These are phyloP conservation scores for Drosophila meridionalis DNA, from an alignment of 2,888 invertebrate species.

Conservation along the genomic window DNA sequence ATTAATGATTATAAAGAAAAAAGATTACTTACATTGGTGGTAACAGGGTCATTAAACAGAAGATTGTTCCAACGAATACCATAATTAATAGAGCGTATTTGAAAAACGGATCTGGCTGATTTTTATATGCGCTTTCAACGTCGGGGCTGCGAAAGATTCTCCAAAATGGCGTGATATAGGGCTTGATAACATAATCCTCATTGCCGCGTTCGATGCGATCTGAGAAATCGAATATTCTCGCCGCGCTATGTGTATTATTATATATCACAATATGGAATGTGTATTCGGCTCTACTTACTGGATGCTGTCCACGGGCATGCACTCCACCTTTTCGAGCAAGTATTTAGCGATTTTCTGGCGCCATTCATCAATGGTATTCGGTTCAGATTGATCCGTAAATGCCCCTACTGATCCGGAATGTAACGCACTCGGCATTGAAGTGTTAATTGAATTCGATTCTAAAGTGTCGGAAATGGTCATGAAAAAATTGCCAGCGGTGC, in stretches of 20 bases:
- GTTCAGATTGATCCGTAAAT: not conserved
- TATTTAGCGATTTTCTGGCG: conserved; percentile 4
- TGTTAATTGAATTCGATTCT: not conserved
- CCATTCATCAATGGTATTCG: conserved; percentile 8
- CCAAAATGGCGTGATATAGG: conserved; percentile 85
- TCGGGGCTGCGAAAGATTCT: conserved; percentile 88
- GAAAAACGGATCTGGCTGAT: conserved; percentile 92
- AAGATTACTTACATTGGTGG: conserved; percentile 30
- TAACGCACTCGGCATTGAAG: not conserved
- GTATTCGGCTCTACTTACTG: conserved; percentile 86
- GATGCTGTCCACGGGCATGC: conserved; percentile 91
- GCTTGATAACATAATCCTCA: conserved; percentile 34
- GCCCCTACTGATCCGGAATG: not conserved
- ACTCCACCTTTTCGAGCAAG: conserved; percentile 42
- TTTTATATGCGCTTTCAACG: conserved; percentile 90
- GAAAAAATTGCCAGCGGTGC: too few relatives aligned
- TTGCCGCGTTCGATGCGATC: not conserved
- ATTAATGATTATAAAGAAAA: not conserved
- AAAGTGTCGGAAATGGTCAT: rapidly evolving
- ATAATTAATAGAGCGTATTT: conserved; percentile 91
- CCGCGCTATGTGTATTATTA: conserved; percentile 8
- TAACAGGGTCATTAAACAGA: conserved; percentile 86
- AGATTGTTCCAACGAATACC: conserved; percentile 86
- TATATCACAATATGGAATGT: not conserved
- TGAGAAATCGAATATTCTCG: conserved; percentile 18